Conservation (phyloP, 2,888 invertebrate species). For the Ditula angustiorana region DNA sequence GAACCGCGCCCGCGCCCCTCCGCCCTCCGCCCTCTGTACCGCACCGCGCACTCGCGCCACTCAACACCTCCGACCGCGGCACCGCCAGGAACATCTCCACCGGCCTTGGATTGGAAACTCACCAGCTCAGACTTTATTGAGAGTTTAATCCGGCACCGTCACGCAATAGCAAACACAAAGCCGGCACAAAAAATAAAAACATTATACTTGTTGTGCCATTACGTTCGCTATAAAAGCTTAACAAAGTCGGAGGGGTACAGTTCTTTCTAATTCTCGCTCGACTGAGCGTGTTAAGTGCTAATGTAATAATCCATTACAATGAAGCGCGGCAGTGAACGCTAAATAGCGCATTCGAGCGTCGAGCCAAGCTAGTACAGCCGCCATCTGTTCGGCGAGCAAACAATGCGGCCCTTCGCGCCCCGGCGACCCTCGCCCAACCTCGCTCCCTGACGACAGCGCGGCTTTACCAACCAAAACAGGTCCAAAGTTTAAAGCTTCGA, state of each 20-base stretch:
- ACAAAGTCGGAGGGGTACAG: constrained; percentile 70
- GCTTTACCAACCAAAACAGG: constrained; percentile 52
- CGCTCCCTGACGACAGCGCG: constrained; percentile 56
- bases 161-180: constrained; percentile 59
- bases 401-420: constrained; percentile 69
- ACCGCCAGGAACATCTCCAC: constrained; percentile 2
- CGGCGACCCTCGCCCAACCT: constrained; percentile 81
- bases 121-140: constrained; percentile 50
- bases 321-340: constrained; percentile 80
- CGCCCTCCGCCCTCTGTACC: constrained; percentile 37
- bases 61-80: constrained; percentile 22
- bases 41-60: constrained; percentile 47
- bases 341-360: constrained; percentile 83
- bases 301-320: constrained; percentile 85
- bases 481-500: constrained; percentile 5
- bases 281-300: constrained; percentile 84
- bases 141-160: constrained; percentile 60
- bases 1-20: constrained; percentile 61
- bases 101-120: constrained; percentile 45
- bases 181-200: constrained; percentile 61
- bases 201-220: constrained; percentile 70
- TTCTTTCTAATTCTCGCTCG: constrained; percentile 73
- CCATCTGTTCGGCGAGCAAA: constrained; percentile 83
- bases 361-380: constrained; percentile 66
- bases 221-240: constrained; percentile 67